Conservation (phyloP, 2,797 vertebrate genomes). For the Esox masquinongy region DNA sequence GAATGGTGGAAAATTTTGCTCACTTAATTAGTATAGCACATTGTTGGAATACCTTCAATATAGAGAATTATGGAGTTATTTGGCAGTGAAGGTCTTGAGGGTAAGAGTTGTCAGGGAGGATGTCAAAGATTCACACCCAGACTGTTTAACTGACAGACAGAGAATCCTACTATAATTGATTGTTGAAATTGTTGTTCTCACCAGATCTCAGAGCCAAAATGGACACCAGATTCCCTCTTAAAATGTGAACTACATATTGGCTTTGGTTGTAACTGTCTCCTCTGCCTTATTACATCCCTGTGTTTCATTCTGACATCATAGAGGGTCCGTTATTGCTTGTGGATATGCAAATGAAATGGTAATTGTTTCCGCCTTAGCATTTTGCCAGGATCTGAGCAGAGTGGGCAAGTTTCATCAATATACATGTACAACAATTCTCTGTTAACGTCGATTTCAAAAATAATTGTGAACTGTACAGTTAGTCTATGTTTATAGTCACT, state of each 20-base stretch:
- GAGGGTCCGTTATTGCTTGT: conserved; percentile 1
- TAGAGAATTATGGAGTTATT: no score
- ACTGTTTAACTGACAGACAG: background rate
- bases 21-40: no score
- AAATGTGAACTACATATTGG: background rate
- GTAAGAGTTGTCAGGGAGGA: background rate
- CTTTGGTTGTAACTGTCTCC: background rate
- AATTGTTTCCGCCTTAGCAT: conserved; percentile 32
- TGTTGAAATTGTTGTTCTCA: background rate
- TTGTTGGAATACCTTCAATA: no score
- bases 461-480: conserved; percentile 3
- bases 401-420: background rate
- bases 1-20: background rate
- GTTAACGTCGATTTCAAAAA: conserved; percentile 17
- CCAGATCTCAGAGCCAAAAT: background rate
- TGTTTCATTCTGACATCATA: conserved; percentile 13
- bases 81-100: background rate
- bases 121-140: background rate
- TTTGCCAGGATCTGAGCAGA: conserved; percentile 15
- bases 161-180: background rate
- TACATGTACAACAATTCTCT: conserved; percentile 6
- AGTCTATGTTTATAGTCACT: background rate
- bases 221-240: background rate
- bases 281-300: conserved; percentile 17
- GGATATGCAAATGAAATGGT: conserved; percentile 29